Evolutionary conservation across 2,113 vertebrate species (phyloP), one percentile per base, ranked within the genome.

Genomic region (Apeltes quadracus): DNA sequence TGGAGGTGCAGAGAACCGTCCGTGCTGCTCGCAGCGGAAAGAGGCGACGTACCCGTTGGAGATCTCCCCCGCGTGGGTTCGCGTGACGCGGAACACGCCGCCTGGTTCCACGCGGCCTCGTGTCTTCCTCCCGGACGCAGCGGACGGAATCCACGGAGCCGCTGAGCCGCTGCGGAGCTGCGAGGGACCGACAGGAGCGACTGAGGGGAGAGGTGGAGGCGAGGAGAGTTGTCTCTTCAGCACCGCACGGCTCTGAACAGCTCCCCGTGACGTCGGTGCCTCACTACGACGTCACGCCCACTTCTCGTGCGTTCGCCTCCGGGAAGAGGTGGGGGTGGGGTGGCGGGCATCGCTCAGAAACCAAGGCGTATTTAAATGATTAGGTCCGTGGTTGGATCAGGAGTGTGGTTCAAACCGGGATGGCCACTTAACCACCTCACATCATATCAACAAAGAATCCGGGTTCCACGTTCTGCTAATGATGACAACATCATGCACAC

Each of bases 171-270:
- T 53, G 78, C 62, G 50, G 51, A 81, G 46, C 53, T 75, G 69
- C 41, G 67, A 61, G 61, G 39, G 56, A 53, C 54, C 53, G 57
- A 32, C 63, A 16, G 84, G 83, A 7, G n/a, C 44, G 82, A 81
- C 59, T 67, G 72, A 78, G 76, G 57, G 46, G 58, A 41, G 61
- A 12, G 14, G 44, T 1, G 2, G 29, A 34, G 23, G 59, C 15
- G 59, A 64, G 54, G 76, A 66, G 90, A 83, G 76, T 67, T 65
- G 63, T 82, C 78, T 88, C 72, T 92, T 93, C 92, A 94, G 93
- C 91, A 94, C 93, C 93, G 88, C 76, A 68, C 53, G 87, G 54
- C 89, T 90, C 77, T 88, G 91, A 93, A 94, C 93, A 94, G 93
- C 93, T 92, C 88, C 76, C 77, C 25, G 39, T 93, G 89, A 94